Conservation (phyloP, 1,140 invertebrate genomes). For the Paramacrobiotus metropolitanus region DNA sequence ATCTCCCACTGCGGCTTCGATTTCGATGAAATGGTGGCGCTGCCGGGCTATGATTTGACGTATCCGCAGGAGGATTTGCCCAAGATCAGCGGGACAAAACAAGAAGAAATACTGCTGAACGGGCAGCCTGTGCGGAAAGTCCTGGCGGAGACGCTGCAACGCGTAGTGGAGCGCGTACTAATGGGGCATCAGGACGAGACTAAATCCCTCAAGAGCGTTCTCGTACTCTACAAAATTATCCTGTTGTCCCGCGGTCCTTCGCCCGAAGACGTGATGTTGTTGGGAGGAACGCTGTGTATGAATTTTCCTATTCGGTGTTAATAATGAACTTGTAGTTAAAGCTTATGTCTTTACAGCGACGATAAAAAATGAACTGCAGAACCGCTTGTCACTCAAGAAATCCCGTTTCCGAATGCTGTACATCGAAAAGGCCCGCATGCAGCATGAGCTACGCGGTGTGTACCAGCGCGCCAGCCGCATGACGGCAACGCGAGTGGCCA, state of each 20-base stretch:
- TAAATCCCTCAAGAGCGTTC: conserved; percentile 37
- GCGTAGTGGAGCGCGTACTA: conserved; percentile 33
- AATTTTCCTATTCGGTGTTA: neutral
- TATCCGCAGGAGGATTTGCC: conserved; percentile 14
- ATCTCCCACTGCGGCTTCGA: conserved; percentile 5
- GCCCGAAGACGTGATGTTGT: conserved; percentile 9
- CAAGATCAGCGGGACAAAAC: conserved; percentile 9
- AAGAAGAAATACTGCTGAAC: conserved; percentile 9
- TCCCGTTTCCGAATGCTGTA: conserved; percentile 36
- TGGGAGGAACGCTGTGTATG: conserved; percentile 21
- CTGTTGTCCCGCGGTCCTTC: conserved; percentile 5
- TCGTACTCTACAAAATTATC: conserved; percentile 22
- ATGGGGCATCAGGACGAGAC: conserved; percentile 43
- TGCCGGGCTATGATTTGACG: conserved; percentile 12
- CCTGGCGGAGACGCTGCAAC: conserved; percentile 28
- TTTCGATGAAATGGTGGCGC: conserved; percentile 10
- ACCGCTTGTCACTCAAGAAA: conserved; percentile 28
- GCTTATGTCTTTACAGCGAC: conserved; percentile 13
- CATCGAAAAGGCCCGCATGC: conserved; percentile 35
- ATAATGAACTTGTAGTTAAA: conserved; percentile 26
- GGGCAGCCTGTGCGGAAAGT: conserved; percentile 23
- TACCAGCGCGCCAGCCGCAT: conserved; percentile 8
- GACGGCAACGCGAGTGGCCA: neutral
- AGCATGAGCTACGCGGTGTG: conserved; percentile 34
- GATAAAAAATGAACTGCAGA: conserved; percentile 7